Evolutionary conservation across 2,888 invertebrate genomes (phyloP), one percentile per base, ranked within the genome.

Genomic region (Xanthia icteritia): DNA sequence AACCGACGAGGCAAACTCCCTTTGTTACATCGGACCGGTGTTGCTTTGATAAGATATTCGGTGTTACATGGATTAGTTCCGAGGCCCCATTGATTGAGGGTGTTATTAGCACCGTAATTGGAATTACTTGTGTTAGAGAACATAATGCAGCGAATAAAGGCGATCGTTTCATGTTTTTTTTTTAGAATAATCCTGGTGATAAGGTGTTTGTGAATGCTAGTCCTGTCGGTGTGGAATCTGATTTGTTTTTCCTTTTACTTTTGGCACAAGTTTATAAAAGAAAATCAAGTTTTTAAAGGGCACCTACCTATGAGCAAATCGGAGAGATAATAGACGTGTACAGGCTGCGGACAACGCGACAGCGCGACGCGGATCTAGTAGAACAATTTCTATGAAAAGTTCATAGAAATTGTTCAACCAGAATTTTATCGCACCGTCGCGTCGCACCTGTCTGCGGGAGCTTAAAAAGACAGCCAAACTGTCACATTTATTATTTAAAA

Each of bases 31-130:
- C 65, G 61, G 65, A 68, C 65, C 66, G 61, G 72, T 73, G 73
- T 70, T 64, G 76, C 83, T 70, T 86, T 80, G 88, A 86, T 86
- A 83, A 86, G 86, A 86, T 85, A 76, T 66, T 63, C 39, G 65
- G 86, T 45, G 78, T 86, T 80, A 88, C 77, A 81, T 63, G 81
- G 82, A 86, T 88, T 86, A 88, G 74, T 83, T 81, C 58, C 64
- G 58, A 67, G 71, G 69, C 72, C 67, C 48, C 71, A 85, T 87
- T 87, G 85, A 85, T 87, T 74, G 73, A 77, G 63, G 60, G 64
- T 76, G 67, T 75, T 86, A 88, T 86, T 88, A 83, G 76, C 67
- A 61, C 61, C 45, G 73, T 86, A 82, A 86, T 86, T 86, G 77
- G 76, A 67, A 83, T 83, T 68, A 80, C 67, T 76, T 65, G 58